These are phyloP conservation scores for Drosophila imparisetae DNA, from an alignment of 2,888 invertebrate genomes.

Conservation along the genomic window DNA sequence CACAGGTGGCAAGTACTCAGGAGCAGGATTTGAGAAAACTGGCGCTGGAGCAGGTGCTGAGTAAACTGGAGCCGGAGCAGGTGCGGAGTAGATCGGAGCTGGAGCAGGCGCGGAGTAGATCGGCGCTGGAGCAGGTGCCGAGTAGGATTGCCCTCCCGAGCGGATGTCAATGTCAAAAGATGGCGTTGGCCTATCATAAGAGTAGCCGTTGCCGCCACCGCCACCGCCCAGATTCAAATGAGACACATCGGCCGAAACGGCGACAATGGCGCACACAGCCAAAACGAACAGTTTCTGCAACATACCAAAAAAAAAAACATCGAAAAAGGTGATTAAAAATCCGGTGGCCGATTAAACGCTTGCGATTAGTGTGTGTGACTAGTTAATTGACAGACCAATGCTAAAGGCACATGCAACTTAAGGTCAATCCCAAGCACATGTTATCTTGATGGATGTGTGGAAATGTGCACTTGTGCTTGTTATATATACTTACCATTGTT, in stretches of 20 bases:
- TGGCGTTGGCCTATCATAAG: constrained; percentile 63
- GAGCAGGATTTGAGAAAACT: constrained; percentile 34
- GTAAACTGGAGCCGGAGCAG: constrained; percentile 19
- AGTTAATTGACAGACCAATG: constrained; percentile 56
- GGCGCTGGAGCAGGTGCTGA: constrained; percentile 41
- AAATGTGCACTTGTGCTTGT: constrained; percentile 8
- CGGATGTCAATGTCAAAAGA: constrained; percentile 66
- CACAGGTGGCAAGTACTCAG: constrained; percentile 42
- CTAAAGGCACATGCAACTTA: constrained; percentile 40
- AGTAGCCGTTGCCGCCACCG: constrained; percentile 63
- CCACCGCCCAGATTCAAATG: constrained; percentile 71
- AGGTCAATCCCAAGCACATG: constrained; percentile 42
- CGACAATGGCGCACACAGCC: constrained; percentile 70
- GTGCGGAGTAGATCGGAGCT: constrained; percentile 23
- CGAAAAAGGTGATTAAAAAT: constrained; percentile 25
- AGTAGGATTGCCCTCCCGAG: constrained; percentile 22
- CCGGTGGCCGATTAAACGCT: constrained; percentile 28
- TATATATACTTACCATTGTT: constrained; percentile 69
- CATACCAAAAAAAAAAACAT: neutral
- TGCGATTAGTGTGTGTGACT: constrained; percentile 28
- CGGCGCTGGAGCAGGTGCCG: constrained; percentile 10
- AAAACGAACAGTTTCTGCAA: constrained; percentile 73
- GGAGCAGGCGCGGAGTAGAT: constrained; percentile 28
- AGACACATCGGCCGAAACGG: constrained; percentile 71
- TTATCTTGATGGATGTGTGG: constrained; percentile 38